Base-by-base conservation (phyloP, 2,113 vertebrate species). In the Vulpes ferrilata region DNA sequence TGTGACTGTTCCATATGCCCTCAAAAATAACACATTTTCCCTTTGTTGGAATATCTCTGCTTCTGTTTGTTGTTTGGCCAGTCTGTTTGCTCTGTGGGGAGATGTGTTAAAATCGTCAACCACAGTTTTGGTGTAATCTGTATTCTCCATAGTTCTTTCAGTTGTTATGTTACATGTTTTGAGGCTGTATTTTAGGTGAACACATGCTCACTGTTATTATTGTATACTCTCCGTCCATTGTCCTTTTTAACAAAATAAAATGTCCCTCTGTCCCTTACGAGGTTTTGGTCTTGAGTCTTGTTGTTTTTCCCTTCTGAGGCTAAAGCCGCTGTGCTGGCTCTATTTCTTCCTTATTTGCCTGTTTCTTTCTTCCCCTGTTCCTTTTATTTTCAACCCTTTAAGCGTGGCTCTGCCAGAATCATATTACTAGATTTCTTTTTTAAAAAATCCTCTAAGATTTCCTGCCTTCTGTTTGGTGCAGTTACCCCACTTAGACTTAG, bases 351-450 rank as follows among this genome's bases (percentile, higher is more conserved):
- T 69, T 78, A 38, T 86, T 88, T 93, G 23, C 20, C 23, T 83
- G 32, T 38, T 78, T 87, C 19, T 3, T 30, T 51, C 4, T 11
- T 19, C 43, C 27, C 71, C 53, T 23, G 23, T 19, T 25, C 64
- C 78, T 78, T 59, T 97, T 73, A 69, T 92, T 82, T 93, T 51
- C 15, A 32, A 67, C n/a, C 92, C 32, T 83, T 95, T 71, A 64
- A 5, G 17, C 51, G 19, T 79, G 15, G 88, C 22, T 84, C 25
- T 71, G 35, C 27, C 38, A 71, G 82, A 82, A 30, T 64, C 20
- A n/a, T 3, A 73, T 73, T 15, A 38, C 15, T 57, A 3, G 30
- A 51, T 57, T 96, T 96, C 13, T 92, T 86, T 48, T 11, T 8
- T 16, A 81, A 16, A 20, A 83, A 95, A 23, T 4, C 48, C 59